These are phyloP conservation scores for Heteromormyrus szaboi DNA, from an alignment of 2,797 vertebrate genomes.

Conservation along the genomic window DNA sequence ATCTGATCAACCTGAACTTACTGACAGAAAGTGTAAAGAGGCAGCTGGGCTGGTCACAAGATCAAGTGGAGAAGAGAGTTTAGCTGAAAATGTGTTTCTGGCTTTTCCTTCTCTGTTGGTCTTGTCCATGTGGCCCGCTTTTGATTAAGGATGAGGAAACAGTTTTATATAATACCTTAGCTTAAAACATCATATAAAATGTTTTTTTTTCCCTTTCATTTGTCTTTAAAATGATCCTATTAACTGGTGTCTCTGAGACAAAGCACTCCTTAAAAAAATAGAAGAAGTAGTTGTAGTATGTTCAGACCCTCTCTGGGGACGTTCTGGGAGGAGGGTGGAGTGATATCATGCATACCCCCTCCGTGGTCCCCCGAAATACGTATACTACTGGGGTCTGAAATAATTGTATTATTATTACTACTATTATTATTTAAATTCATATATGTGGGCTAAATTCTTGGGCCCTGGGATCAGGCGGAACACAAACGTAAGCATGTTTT, in stretches of 20 bases:
- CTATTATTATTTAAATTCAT: background rate
- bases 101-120: background rate
- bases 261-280: background rate
- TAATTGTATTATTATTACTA: background rate
- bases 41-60: constrained; percentile 2
- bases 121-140: background rate
- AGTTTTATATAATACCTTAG: background rate
- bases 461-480: background rate
- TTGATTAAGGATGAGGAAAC: background rate
- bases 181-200: background rate
- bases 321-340: background rate
- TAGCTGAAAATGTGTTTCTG: background rate
- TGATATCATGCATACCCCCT: background rate
- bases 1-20: background rate
- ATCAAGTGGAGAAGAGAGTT: background rate
- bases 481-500: background rate
- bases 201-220: background rate
- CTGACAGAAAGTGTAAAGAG: background rate
- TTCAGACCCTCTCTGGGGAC: background rate
- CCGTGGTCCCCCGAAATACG: background rate
- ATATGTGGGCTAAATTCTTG: background rate
- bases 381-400: background rate
- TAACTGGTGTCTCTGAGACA: background rate
- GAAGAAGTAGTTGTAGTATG: background rate
- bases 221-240: background rate